phyloP scores from a whole-genome alignment of 2,888 invertebrate genomes.

The Acanthosoma haemorrhoidale region DNA sequence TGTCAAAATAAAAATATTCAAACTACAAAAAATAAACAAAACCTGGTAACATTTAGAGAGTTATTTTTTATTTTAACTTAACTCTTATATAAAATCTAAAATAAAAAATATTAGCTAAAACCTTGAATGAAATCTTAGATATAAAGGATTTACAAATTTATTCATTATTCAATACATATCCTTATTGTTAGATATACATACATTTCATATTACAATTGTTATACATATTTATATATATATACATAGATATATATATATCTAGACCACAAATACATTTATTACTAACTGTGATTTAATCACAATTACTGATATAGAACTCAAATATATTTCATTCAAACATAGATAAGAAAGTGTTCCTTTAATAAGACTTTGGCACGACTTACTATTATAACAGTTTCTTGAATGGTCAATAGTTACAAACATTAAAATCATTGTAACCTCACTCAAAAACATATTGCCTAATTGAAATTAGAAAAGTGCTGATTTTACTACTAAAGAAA shows the following conservation, averaged over 20 bases:
- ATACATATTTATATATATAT: background rate
- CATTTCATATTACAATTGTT: background rate
- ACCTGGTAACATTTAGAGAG: background rate
- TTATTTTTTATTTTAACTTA: background rate
- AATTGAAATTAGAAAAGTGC: background rate
- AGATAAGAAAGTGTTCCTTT: background rate
- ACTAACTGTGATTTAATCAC: background rate
- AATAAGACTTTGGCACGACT: background rate
- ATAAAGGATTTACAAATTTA: background rate
- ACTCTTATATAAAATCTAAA: background rate
- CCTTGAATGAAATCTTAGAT: background rate
- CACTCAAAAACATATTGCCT: background rate
- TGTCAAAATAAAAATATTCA: no score
- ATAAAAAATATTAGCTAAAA: constrained; percentile 11
- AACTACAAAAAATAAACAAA: background rate
- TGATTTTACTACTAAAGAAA: background rate
- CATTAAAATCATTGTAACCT: constrained; percentile 1
- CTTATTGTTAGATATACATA: background rate
- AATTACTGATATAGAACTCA: no score
- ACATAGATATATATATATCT: background rate
- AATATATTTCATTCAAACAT: background rate
- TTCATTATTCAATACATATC: constrained; percentile 2
- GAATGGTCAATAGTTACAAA: background rate
- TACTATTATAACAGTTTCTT: background rate
- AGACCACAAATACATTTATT: no score